These are phyloP conservation scores for Ormia ochracea DNA, from an alignment of 2,888 invertebrate species.

Conservation along the genomic window DNA sequence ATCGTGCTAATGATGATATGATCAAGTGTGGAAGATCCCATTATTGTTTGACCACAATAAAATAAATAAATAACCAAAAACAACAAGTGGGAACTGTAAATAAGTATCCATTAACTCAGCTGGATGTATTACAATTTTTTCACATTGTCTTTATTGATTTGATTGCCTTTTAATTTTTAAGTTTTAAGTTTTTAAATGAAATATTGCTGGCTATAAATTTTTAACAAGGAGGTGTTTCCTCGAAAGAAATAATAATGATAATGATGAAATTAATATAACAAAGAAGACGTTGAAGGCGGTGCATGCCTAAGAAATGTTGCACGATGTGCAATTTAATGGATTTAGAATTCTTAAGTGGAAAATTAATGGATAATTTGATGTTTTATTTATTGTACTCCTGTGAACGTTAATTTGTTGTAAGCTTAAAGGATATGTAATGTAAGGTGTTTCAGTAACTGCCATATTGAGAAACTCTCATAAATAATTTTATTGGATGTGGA, in stretches of 20 bases:
- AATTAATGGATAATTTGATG: conserved; percentile 4
- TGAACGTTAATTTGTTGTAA: not conserved
- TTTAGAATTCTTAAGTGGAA: conserved; percentile 6
- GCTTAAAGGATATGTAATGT: not conserved
- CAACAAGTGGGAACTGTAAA: conserved; percentile 64
- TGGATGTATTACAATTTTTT: conserved; percentile 69
- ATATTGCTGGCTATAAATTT: conserved; percentile 40
- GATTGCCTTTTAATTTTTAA: not conserved
- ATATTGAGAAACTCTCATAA: not conserved
- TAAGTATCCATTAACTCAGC: conserved; percentile 74
- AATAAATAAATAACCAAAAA: conserved; percentile 20
- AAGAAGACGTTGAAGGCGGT: conserved; percentile 38
- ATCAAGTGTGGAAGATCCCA: conserved; percentile 59
- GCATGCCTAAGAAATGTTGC: conserved; percentile 14
- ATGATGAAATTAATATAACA: conserved; percentile 10
- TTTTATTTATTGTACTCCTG: not conserved
- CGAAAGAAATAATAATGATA: not conserved
- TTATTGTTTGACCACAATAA: conserved; percentile 59
- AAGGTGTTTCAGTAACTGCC: not conserved
- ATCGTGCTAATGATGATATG: conserved; percentile 25
- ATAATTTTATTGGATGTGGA: not conserved
- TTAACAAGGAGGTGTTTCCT: conserved; percentile 45
- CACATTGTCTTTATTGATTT: conserved; percentile 14
- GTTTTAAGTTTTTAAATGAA: conserved; percentile 27
- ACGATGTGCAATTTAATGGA: conserved; percentile 33